Evolutionary conservation across 1,140 invertebrate genomes (phyloP), one percentile per base, ranked within the genome.

Genomic region (Drosophila tristis): DNA sequence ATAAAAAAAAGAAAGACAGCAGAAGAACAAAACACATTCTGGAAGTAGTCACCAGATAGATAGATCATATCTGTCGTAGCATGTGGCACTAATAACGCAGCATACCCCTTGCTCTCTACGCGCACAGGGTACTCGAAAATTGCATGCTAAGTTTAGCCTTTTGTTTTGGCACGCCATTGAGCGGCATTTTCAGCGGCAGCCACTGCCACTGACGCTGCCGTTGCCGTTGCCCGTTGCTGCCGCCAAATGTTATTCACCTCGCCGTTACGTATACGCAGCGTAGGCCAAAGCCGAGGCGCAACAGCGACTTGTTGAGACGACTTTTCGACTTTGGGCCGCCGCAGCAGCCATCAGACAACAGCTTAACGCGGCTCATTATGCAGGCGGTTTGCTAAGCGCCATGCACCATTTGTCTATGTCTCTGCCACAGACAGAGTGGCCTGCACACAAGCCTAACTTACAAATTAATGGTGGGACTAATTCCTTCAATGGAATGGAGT

Each of bases 101-200:
- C 35, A 39, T 39, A 0, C 35, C 35, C 35, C 4, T 0, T 13
- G 11, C 4, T 35, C 11, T 39, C 31, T 35, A 35, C 31, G 31
- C 31, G 31, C 3, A 39, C 35, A 39, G 35, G 35, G 35, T 39
- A 39, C 35, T 2, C 11, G 35, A 39, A 53, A 78, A 74, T 74
- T 82, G 82, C 84, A 89, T 89, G 84, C 84, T 87, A 87, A 87
- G 84, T 87, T 87, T 87, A 87, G 84, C 84, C 84, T 87, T 89
- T 87, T 87, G 78, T 87, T 86, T 87, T 89, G 84, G 84, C 84
- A 87, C 84, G 84, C 84, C 72, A 87, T 87, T 86, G 82, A 87
- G 82, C 82, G 78, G 82, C 74, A 86, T 87, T 86, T 87, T 61
- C 68, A 56, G 44, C 59, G 51, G 45, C 45, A 55, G 56, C 60